phyloP scores from a whole-genome alignment of 1,140 invertebrate species.

The Carposina sasakii region DNA sequence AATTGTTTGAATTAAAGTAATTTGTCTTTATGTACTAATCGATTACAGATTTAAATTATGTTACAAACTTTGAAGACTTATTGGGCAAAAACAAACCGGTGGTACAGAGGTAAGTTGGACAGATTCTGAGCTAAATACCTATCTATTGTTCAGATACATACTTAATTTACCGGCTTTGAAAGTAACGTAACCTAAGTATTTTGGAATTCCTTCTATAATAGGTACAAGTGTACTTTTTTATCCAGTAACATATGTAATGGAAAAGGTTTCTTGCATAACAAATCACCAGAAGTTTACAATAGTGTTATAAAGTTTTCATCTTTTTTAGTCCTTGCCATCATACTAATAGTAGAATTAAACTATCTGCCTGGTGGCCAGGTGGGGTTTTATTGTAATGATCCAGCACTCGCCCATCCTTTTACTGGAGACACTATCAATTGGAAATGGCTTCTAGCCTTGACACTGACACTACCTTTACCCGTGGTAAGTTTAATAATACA shows the following conservation, averaged over 20 bases:
- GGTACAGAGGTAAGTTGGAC: constrained; percentile 51
- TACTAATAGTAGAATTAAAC: constrained; percentile 69
- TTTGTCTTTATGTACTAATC: too few species aligned
- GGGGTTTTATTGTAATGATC: constrained; percentile 78
- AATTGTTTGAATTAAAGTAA: too few species aligned
- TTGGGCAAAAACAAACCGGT: constrained; percentile 56
- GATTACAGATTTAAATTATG: too few species aligned
- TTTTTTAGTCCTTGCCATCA: constrained; percentile 48
- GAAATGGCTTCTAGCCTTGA: constrained; percentile 49
- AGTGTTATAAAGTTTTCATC: constrained; percentile 3
- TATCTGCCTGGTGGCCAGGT: constrained; percentile 66
- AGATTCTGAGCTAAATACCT: too few species aligned
- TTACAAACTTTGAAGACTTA: constrained; percentile 38
- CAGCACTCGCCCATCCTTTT: constrained; percentile 74
- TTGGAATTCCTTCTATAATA: too few species aligned
- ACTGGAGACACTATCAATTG: constrained; percentile 75
- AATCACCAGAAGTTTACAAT: too few species aligned
- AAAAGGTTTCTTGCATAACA: too few species aligned
- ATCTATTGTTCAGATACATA: too few species aligned
- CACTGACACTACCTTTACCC: constrained; percentile 49
- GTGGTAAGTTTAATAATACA: constrained; percentile 40
- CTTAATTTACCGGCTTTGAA: too few species aligned
- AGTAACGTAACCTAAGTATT: too few species aligned
- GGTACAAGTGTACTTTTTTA: too few species aligned
- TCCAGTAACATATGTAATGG: too few species aligned